Conservation (phyloP, 1,140 invertebrate genomes). For the Prorops nasuta region DNA sequence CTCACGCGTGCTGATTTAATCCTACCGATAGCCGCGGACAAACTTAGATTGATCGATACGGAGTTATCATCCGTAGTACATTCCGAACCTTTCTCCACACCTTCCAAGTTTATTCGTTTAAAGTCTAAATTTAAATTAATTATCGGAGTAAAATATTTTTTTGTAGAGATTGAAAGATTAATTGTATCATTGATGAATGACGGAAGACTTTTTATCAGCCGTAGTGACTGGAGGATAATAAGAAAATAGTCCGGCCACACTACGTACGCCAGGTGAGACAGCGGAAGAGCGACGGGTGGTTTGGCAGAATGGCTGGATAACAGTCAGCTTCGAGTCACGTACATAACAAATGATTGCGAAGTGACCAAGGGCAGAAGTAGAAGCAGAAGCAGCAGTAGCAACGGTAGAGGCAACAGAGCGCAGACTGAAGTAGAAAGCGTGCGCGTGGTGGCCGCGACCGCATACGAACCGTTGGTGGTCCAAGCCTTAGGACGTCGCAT, state of each 20-base stretch:
- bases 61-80: no score
- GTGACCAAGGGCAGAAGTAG: constrained; percentile 17
- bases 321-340: constrained; percentile 49
- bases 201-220: no score
- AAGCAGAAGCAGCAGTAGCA: background rate
- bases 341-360: constrained; percentile 53
- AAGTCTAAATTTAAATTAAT: no score
- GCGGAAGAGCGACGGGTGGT: constrained; percentile 32
- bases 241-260: constrained; percentile 5
- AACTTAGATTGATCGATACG: no score
- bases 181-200: no score
- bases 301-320: constrained; percentile 43
- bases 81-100: no score
- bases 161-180: no score
- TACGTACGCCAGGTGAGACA: constrained; percentile 15
- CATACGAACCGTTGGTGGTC: constrained; percentile 51
- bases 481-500: constrained; percentile 45
- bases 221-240: constrained; percentile 12
- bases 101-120: no score
- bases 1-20: no score
- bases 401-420: constrained; percentile 5
- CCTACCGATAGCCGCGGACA: no score
- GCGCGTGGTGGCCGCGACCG: constrained; percentile 27
- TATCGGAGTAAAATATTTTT: no score
- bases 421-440: constrained; percentile 29